Base-by-base conservation (phyloP, 2,113 vertebrate species). In the Dasyurus viverrinus region DNA sequence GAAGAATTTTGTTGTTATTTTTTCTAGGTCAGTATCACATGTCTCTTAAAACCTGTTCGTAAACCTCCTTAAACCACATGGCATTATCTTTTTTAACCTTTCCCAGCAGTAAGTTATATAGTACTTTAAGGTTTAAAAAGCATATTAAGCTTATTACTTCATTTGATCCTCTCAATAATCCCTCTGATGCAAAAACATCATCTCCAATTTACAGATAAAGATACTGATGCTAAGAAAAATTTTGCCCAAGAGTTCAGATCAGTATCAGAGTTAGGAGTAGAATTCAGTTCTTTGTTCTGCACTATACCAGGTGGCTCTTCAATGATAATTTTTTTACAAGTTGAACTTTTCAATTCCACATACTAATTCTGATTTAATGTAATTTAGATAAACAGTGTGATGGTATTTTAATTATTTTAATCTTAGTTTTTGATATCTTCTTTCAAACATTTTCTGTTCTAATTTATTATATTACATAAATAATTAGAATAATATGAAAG, bases 401-500 rank as follows among this genome's bases (percentile, higher is more conserved):
- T 36, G 10, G 57, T 68, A 36, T 68, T 36, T 68, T 36, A 36
- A 30, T 68, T 68, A 68, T 68, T 68, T 68, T 68, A 68, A 68
- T 36, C 36, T 60, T 36, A 60, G 11, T 36, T 60, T 68, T 68
- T 68, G 2, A 14, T 36, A 68, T 30, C 2, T 68, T 68, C 3
- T 27, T 60, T 68, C 30, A 68, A 36, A 68, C 36, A 36, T 25
- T 55, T 68, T 68, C 12, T 57, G 55, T 68, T 36, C 30, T 36
- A 68, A 68, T 68, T 68, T 68, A 30, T 68, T 68, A 12, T 36
- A 68, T 11, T 68, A 68, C 12, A 68, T 36, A 60, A 60, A 89
- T 55, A 90, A 46, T 22, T 95, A 53, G 68, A 94, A 89, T 93
- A 91, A 89, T 91, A 90, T 89, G 95, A 93, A 26, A 14, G 53